Base-by-base conservation (phyloP, 2,797 vertebrate species). In the Danionella dracula region DNA sequence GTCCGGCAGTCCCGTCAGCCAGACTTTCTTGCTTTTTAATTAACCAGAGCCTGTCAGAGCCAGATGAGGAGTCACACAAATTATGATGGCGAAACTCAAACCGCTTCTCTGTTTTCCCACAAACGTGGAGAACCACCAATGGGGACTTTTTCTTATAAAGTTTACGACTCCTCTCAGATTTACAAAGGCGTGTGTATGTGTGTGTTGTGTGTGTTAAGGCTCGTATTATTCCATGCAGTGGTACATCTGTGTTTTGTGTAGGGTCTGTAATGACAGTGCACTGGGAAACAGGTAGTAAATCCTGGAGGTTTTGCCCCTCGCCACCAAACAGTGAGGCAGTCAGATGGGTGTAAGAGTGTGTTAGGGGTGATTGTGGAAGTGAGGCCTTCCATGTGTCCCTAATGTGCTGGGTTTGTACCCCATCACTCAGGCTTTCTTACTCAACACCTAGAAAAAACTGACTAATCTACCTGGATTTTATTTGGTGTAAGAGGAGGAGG, bases 11-110 rank as follows among this genome's bases (percentile, higher is more conserved):
- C 51, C 51, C 29, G 53, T 35, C 60, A 41, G 64, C 70, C 62
- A 66, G 66, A 70, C 83, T 83, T 79, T 49, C 85, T 86, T 85
- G 32, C 83, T 85, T 87, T 91, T 91, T 92, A 90, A 91, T 90
- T 89, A 91, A 85, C 85, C 82, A 79, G 69, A 88, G 82, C 83
- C 80, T 81, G 88, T 88, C 86, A 78, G 34, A 87, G 75, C 38
- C 48, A 61, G 66, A 71, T 64, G 65, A 75, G 65, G 69, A 72
- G 69, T 57, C 60, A 62, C 65, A 65, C 69, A 70, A 83, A 87
- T 87, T 79, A 78, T 66, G 82, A 84, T 73, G 62, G 53, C 65
- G 19, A 59, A 62, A 64, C 61, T 63, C 42, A 48, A 72, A 63
- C 40, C 46, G 21, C 83, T 76, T 78, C 85, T 87, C 83, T 81